These are phyloP conservation scores for Spodoptera litura DNA, from an alignment of 1,140 invertebrate genomes.

Conservation along the genomic window DNA sequence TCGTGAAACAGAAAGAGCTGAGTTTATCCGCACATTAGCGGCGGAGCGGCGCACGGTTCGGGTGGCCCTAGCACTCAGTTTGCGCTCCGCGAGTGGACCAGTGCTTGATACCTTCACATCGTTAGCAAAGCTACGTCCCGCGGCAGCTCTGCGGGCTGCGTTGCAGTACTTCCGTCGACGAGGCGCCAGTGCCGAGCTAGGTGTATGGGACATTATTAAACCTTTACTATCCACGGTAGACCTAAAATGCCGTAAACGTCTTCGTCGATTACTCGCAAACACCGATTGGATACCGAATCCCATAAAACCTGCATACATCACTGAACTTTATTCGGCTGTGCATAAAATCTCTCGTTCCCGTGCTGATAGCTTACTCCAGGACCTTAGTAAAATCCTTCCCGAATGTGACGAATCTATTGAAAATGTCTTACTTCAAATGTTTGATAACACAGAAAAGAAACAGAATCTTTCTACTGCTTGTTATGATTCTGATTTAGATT, in stretches of 20 bases:
- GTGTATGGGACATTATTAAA: slow-evolving; percentile 61
- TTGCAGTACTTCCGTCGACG: slow-evolving; percentile 29
- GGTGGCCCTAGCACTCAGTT: too few species aligned
- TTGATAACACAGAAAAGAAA: not conserved
- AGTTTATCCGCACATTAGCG: too few species aligned
- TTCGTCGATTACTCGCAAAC: slow-evolving; percentile 45
- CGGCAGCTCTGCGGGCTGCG: too few species aligned
- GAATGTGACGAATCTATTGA: slow-evolving; percentile 56
- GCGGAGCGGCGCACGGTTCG: too few species aligned
- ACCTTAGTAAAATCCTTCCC: slow-evolving; percentile 57
- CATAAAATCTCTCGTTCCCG: slow-evolving; percentile 48
- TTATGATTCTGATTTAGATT: too few species aligned
- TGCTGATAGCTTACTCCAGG: slow-evolving; percentile 43
- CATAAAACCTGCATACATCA: slow-evolving; percentile 62
- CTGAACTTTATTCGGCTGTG: slow-evolving; percentile 52
- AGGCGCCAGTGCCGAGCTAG: slow-evolving; percentile 48
- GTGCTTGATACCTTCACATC: too few species aligned
- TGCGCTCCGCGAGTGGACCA: too few species aligned
- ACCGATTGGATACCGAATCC: slow-evolving; percentile 49
- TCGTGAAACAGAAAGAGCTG: too few species aligned
- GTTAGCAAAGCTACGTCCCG: too few species aligned
- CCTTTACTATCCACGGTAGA: slow-evolving; percentile 51
- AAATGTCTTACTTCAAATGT: not conserved
- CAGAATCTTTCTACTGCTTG: too few species aligned
- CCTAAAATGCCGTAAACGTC: not conserved